phyloP scores from a whole-genome alignment of 2,113 vertebrate genomes.

The Chauna torquata region DNA sequence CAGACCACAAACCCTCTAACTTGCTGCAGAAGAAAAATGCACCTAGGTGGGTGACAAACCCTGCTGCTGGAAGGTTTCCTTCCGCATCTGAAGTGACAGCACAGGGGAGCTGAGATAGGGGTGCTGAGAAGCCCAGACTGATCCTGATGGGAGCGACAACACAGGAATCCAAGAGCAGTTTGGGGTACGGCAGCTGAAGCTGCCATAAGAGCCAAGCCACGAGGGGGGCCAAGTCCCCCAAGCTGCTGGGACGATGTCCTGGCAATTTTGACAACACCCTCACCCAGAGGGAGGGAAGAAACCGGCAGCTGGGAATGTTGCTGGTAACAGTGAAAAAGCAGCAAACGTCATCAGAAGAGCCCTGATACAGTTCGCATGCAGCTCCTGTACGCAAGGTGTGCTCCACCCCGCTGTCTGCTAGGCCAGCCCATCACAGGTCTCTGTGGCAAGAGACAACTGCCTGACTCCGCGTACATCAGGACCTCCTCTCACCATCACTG shows the following conservation, averaged over 20 bases:
- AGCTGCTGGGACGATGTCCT: fast-evolving
- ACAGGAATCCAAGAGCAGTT: neutral
- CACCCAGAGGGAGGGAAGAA: neutral
- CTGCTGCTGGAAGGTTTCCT: neutral
- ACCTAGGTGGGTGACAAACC: neutral
- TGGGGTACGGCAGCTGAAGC: neutral
- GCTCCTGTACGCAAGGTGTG: neutral
- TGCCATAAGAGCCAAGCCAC: neutral
- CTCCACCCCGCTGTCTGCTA: neutral
- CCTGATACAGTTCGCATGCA: neutral
- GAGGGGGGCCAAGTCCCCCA: neutral
- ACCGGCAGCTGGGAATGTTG: neutral
- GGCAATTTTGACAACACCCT: neutral
- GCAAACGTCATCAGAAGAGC: neutral
- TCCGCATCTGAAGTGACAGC: neutral
- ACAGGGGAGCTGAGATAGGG: neutral
- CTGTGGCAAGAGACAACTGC: neutral
- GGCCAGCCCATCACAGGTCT: neutral
- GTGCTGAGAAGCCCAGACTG: neutral
- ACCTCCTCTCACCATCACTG: neutral
- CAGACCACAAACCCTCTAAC: neutral
- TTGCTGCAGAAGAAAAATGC: neutral
- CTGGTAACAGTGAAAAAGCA: neutral
- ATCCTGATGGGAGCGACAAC: neutral
- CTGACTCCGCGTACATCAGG: neutral